A percentile compares a stretch with the other conserved stretches of the same genome.
Conservation (phyloP, 2,888 invertebrate genomes). For the Xanthorhoe designata region DNA sequence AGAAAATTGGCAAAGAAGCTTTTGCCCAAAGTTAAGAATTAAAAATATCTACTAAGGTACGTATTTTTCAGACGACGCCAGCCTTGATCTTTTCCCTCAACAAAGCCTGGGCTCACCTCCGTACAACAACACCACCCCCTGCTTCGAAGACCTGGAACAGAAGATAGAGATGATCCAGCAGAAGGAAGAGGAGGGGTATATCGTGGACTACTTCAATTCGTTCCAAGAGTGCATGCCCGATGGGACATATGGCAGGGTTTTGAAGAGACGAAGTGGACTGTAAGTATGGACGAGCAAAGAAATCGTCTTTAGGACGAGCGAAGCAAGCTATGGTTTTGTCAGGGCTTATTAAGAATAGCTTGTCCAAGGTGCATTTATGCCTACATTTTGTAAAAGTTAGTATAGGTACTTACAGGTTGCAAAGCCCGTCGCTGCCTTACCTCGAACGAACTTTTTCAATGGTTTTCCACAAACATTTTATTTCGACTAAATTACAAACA, state of each 20-base stretch:
- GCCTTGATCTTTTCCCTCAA: slow-evolving; percentile 64
- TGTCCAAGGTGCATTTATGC: too few relatives aligned
- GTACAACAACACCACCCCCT: slow-evolving; percentile 71
- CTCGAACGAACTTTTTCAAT: too few relatives aligned
- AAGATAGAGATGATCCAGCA: slow-evolving; percentile 54
- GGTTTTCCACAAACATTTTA: too few relatives aligned
- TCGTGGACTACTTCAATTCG: slow-evolving; percentile 61
- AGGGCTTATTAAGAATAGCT: too few relatives aligned
- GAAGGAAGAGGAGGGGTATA: slow-evolving; percentile 66
- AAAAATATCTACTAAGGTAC: too few relatives aligned
- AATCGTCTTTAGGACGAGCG: too few relatives aligned
- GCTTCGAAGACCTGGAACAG: slow-evolving; percentile 55
- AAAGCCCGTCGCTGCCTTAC: too few relatives aligned
- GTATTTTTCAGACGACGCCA: slow-evolving; percentile 65
- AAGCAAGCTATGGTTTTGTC: neutral
- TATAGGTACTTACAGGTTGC: too few relatives aligned
- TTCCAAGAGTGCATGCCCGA: slow-evolving; percentile 68
- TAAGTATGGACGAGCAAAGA: slow-evolving; percentile 49
- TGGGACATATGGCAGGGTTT: slow-evolving; percentile 65
- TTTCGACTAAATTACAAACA: too few relatives aligned
- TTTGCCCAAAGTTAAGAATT: neutral
- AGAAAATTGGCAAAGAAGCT: neutral
- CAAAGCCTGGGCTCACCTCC: slow-evolving; percentile 58
- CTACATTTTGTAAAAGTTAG: too few relatives aligned
- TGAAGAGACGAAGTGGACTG: slow-evolving; percentile 58